These are phyloP conservation scores for Dromococcyx pavoninus DNA, from an alignment of 2,797 vertebrate species.

Conservation along the genomic window DNA sequence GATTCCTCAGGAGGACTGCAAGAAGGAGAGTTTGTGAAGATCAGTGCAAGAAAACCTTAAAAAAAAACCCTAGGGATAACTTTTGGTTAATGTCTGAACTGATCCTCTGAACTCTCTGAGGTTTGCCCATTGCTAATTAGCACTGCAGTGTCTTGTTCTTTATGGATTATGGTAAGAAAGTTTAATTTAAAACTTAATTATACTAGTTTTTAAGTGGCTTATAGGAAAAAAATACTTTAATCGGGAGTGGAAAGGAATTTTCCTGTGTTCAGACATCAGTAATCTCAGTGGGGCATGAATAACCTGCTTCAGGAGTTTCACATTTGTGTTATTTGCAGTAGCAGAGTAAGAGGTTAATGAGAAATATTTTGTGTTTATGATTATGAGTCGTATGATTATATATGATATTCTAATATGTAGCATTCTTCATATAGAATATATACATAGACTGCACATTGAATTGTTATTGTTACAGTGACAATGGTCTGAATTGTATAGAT, in stretches of 20 bases:
- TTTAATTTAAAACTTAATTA: conserved; percentile 74
- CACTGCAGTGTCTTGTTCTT: conserved; percentile 65
- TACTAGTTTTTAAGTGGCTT: conserved; percentile 73
- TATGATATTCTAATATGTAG: background rate
- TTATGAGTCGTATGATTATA: background rate
- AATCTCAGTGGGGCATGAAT: conserved; percentile 25
- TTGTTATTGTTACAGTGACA: background rate
- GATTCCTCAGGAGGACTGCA: background rate
- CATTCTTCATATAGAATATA: background rate
- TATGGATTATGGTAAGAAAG: conserved; percentile 68
- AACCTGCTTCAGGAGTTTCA: background rate
- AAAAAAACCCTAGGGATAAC: background rate
- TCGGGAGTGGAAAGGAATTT: conserved; percentile 29
- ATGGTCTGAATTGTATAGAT: background rate
- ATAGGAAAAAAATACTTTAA: conserved; percentile 58
- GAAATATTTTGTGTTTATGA: conserved; percentile 8
- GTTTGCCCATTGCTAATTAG: conserved; percentile 69
- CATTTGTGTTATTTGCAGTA: conserved; percentile 39
- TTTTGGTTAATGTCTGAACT: conserved; percentile 71
- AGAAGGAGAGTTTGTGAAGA: background rate
- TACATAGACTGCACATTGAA: background rate
- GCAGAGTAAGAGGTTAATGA: conserved; percentile 7
- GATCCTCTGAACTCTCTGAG: conserved; percentile 72
- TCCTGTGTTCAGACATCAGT: conserved; percentile 31
- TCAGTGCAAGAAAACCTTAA: background rate